Conservation (phyloP, 2,797 vertebrate species). For the Silurus aristotelis region DNA sequence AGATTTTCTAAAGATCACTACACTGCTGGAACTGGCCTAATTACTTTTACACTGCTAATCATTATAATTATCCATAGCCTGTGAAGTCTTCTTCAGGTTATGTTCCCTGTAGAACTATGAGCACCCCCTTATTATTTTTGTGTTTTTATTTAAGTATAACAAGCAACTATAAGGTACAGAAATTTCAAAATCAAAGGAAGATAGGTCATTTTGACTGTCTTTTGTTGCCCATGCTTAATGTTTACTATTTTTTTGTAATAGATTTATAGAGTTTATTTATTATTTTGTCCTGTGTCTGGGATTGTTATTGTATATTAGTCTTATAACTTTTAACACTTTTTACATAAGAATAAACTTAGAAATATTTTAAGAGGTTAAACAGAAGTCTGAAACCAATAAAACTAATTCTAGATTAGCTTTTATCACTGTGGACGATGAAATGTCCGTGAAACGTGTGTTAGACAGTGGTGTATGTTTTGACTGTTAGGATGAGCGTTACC, state of each 20-base stretch:
- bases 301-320: no score
- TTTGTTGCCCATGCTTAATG: no score
- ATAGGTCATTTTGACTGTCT: not conserved
- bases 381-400: not conserved
- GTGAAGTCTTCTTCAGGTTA: slow-evolving; percentile 38
- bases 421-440: not conserved
- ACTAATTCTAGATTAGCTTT: not conserved
- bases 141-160: not conserved
- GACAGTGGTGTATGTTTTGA: slow-evolving; percentile 13
- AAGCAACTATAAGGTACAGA: not conserved
- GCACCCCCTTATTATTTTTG: not conserved
- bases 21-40: slow-evolving; percentile 43
- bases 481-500: slow-evolving; percentile 85
- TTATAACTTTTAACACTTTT: no score
- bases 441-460: not conserved
- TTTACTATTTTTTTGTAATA: no score
- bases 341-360: not conserved
- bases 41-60: slow-evolving; percentile 29
- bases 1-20: slow-evolving; percentile 24
- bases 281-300: no score
- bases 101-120: not conserved
- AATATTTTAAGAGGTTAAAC: not conserved
- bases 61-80: slow-evolving; percentile 31
- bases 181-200: not conserved
- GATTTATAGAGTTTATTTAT: no score